Conservation (phyloP, 2,113 vertebrate species). For the Phalacrocorax aristotelis region DNA sequence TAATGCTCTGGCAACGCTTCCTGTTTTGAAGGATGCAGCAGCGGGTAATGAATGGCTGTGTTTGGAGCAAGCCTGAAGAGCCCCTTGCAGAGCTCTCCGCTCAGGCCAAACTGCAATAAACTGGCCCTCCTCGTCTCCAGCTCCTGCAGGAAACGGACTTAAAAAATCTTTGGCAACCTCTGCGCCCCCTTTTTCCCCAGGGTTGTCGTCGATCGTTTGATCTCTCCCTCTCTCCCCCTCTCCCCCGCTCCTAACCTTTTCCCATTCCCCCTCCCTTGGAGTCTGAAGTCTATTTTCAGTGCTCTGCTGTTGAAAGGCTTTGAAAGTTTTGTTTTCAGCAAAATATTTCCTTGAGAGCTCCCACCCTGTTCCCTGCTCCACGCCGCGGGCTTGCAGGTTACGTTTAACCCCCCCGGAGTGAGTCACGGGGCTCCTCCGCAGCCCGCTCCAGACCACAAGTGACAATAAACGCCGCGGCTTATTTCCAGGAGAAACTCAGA, state of each 20-base stretch:
- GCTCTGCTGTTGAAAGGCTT: slow-evolving; percentile 57
- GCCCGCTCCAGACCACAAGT: rapidly evolving
- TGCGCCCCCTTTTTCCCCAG: slow-evolving; percentile 51
- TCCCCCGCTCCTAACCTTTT: slow-evolving; percentile 48
- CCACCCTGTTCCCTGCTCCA: slow-evolving; percentile 14
- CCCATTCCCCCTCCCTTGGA: slow-evolving; percentile 47
- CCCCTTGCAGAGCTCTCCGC: slow-evolving; percentile 22
- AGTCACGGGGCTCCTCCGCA: background rate
- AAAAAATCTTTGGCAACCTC: slow-evolving; percentile 64
- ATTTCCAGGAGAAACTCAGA: background rate
- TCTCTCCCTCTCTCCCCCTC: slow-evolving; percentile 32
- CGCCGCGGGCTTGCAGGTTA: background rate
- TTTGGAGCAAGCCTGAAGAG: slow-evolving; percentile 47
- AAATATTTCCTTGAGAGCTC: slow-evolving; percentile 71
- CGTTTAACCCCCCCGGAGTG: background rate
- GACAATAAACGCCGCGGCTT: background rate
- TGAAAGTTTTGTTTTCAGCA: slow-evolving; percentile 68
- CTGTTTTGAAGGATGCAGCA: slow-evolving; percentile 70
- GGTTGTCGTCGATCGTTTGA: slow-evolving; percentile 35
- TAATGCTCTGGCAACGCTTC: slow-evolving; percentile 71
- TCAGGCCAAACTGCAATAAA: slow-evolving; percentile 42
- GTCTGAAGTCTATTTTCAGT: slow-evolving; percentile 68
- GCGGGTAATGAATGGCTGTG: slow-evolving; percentile 52
- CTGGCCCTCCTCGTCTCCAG: slow-evolving; percentile 15
- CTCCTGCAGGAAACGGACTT: slow-evolving; percentile 61